These are phyloP conservation scores for Loxodonta africana DNA, from an alignment of 2,113 vertebrate genomes.

Conservation along the genomic window DNA sequence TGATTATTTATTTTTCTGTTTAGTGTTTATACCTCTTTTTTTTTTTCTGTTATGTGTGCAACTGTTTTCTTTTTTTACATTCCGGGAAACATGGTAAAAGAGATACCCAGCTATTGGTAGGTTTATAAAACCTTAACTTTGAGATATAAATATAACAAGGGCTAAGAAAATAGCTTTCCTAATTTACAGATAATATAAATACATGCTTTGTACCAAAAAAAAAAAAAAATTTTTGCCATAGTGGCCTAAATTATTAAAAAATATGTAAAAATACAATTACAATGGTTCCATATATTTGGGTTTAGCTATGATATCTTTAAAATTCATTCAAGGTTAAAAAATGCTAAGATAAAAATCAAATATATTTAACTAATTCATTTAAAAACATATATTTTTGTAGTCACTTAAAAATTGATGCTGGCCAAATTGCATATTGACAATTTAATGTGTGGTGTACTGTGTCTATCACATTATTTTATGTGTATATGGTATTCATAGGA, in stretches of 20 bases:
- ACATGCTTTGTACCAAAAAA: neutral
- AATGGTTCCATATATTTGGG: neutral
- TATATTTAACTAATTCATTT: neutral
- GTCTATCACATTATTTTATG: neutral
- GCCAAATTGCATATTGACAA: neutral
- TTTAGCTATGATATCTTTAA: neutral
- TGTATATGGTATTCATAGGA: neutral
- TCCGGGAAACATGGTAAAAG: neutral
- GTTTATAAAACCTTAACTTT: neutral
- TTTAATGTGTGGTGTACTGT: neutral
- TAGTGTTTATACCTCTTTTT: neutral
- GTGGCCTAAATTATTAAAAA: neutral
- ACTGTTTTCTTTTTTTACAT: neutral
- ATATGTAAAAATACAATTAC: neutral
- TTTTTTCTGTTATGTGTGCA: neutral
- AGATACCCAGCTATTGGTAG: neutral
- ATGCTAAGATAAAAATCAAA: neutral
- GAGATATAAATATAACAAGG: neutral
- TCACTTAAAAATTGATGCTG: neutral
- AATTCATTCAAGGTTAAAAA: constrained; percentile 10
- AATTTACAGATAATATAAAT: neutral
- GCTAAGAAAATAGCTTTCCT: neutral
- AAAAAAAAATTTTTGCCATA: neutral
- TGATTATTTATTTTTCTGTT: neutral
- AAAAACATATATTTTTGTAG: neutral